phyloP scores from a whole-genome alignment of 2,888 invertebrate genomes.

The Baccha elongata region DNA sequence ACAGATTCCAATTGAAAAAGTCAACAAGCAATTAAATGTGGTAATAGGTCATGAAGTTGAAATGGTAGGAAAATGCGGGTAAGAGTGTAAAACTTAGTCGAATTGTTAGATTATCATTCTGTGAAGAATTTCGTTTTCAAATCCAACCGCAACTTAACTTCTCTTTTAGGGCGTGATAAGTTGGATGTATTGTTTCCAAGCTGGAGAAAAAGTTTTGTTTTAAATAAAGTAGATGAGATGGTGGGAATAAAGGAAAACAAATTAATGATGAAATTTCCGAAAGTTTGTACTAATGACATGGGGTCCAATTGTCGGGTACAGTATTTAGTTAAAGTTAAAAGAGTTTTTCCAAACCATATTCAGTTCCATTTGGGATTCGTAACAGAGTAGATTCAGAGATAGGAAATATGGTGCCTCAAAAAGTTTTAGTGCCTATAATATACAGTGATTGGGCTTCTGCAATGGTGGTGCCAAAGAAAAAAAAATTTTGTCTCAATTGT shows the following conservation, averaged over 20 bases:
- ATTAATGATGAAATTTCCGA: conserved; percentile 23
- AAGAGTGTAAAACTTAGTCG: not conserved
- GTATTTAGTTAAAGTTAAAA: conserved; percentile 24
- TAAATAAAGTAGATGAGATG: conserved; percentile 26
- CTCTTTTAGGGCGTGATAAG: conserved; percentile 43
- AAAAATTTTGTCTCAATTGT: too few species aligned
- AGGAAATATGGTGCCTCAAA: too few species aligned
- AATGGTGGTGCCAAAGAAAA: too few species aligned
- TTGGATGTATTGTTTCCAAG: too few species aligned
- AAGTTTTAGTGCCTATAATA: too few species aligned
- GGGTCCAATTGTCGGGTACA: conserved; percentile 4
- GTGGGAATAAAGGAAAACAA: conserved; percentile 23
- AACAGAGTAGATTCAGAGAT: conserved; percentile 26
- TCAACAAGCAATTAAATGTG: conserved; percentile 22
- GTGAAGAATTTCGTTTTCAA: conserved; percentile 9
- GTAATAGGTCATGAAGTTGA: conserved; percentile 10
- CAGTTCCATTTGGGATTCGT: conserved; percentile 36
- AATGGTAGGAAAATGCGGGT: not conserved
- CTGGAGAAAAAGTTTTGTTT: conserved; percentile 37
- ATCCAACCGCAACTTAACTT: conserved; percentile 16
- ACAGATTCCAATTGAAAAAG: not conserved
- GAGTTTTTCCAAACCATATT: conserved; percentile 48
- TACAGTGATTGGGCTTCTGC: too few species aligned
- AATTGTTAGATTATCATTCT: not conserved
- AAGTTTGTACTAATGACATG: conserved; percentile 32